Conservation (phyloP, 2,888 invertebrate species). For the Leptogaster cylindrica region DNA sequence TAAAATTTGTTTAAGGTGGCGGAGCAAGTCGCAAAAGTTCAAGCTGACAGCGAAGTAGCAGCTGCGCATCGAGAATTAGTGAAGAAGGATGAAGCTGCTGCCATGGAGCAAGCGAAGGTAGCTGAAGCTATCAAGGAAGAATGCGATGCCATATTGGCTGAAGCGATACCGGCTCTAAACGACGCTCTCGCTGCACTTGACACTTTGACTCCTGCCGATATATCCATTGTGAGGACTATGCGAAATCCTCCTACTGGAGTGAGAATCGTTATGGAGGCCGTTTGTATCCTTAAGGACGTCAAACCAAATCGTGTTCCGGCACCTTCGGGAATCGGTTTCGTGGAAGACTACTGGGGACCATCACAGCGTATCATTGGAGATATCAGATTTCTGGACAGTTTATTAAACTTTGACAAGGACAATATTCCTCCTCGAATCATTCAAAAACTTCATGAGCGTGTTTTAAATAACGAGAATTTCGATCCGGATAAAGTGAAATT, state of each 20-base stretch:
- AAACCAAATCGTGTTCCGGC: slow-evolving; percentile 88
- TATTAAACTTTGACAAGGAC: slow-evolving; percentile 88
- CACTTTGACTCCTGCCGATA: slow-evolving; percentile 84
- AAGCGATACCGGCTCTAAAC: slow-evolving; percentile 90
- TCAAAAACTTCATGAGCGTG: slow-evolving; percentile 80
- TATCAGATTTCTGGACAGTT: slow-evolving; percentile 86
- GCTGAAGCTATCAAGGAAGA: slow-evolving; percentile 90
- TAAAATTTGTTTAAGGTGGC: slow-evolving; percentile 62
- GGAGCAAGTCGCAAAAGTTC: slow-evolving; percentile 83
- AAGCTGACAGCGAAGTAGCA: slow-evolving; percentile 85
- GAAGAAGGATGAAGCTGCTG: slow-evolving; percentile 79
- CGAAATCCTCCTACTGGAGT: slow-evolving; percentile 93
- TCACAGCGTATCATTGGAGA: slow-evolving; percentile 88
- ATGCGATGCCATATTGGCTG: slow-evolving; percentile 88
- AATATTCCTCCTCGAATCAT: slow-evolving; percentile 85
- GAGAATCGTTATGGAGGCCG: slow-evolving; percentile 91
- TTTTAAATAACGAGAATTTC: slow-evolving; percentile 83
- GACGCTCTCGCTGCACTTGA: slow-evolving; percentile 85
- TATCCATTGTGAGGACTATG: slow-evolving; percentile 94
- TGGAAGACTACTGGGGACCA: slow-evolving; percentile 93
- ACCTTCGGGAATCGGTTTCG: slow-evolving; percentile 80
- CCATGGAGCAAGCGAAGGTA: slow-evolving; percentile 76
- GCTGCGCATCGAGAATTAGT: slow-evolving; percentile 69
- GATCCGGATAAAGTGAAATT: slow-evolving; percentile 88
- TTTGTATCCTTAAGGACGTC: slow-evolving; percentile 90